Base-by-base conservation (phyloP, 2,888 invertebrate species). In the Callimorpha dominula region DNA sequence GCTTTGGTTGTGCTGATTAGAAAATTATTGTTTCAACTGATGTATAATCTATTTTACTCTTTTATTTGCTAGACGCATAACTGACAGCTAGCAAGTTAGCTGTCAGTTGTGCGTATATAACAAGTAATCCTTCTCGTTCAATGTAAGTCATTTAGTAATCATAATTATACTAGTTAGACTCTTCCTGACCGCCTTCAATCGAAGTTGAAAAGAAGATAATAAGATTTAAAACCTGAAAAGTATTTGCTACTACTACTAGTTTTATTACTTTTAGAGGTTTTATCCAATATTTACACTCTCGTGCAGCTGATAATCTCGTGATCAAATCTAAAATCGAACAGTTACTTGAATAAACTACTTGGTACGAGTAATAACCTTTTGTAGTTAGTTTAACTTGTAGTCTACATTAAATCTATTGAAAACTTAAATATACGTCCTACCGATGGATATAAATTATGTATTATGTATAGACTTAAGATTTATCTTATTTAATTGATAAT, bases 1-100 rank as follows among this genome's bases (percentile, higher is more conserved):
- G 84, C 70, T 81, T 74, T 60, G 71, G 71, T 70, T 67, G 20
- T 70, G 66, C 62, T 76, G 73, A 83, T 79, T 78, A 78, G 73
- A 71, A 72, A 74, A 68, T 74, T 31, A 31, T 74, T 68, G 42
- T 60, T 73, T 50, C 6, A 63, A 71, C 69, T 63, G 57, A 63
- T 63, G 17, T 40, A 31, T 31, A 40, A 40, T 69, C 77, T 76
- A 46, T 62, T 46, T 43, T 64, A 46, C n/a, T 64, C 42, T 17
- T 42, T 17, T 11, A 40, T 62, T 40, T 14, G 40, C 1, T 8
- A 40, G 5, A 54, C n/a, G n/a, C 54, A 54, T 11, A 20, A 54
- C 15, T 54, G n/a, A 9, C 54, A n/a, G 8, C n/a, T 31, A 31
- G 31, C 31, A 31, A 31, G 31, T 31, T 31, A 31, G 31, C 31